Evolutionary conservation across 2,113 vertebrate species (phyloP), one percentile per base, ranked within the genome.

Genomic region (Perca schrenkii): DNA sequence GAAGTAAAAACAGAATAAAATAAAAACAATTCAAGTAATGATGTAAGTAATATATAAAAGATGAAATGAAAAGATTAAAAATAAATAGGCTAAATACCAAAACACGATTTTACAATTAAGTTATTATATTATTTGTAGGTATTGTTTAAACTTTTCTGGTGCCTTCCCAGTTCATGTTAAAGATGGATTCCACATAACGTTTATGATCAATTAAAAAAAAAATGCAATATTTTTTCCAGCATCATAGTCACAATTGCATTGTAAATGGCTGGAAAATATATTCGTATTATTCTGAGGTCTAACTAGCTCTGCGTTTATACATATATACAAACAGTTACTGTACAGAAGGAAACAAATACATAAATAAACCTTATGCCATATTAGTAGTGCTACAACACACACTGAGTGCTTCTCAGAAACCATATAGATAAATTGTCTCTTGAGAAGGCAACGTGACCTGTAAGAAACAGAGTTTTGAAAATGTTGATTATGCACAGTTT

Each of bases 401-500:
- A 40, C 40, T 19, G 2, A 40, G 4, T 40, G 31, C 0, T 52
- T 47, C 25, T 67, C 25, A 58, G 52, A 74, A 50, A 62, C 34
- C 12, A 31, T 7, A 60, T 0, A 66, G 7, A 34, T 21, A 43
- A 3, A 3, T 3, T 43, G 40, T 43, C 40, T 43, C 40, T 43
- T 11, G 40, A 43, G 40, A 50, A 63, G 13, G 47, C 22, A n/a
- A 17, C n/a, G 58, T n/a, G 25, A 34, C 21, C 10, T 73, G 4
- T 49, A 17, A 73, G 6, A 11, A 43, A 43, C 3, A 49, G 34
- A 34, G 2, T 12, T 47, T 47, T 72, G 14, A 22, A 61, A 36
- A 36, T 50, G 19, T 73, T 34, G n/a, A 68, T 50, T 36, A 46
- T 61, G 21, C 16, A 79, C 47, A 43, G 15, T 28, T 70, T 40